A percentile compares a stretch with the other conserved stretches of the same genome.
These are phyloP conservation scores for Pogonocichla stellata DNA, from an alignment of 2,113 vertebrate genomes.

Conservation along the genomic window DNA sequence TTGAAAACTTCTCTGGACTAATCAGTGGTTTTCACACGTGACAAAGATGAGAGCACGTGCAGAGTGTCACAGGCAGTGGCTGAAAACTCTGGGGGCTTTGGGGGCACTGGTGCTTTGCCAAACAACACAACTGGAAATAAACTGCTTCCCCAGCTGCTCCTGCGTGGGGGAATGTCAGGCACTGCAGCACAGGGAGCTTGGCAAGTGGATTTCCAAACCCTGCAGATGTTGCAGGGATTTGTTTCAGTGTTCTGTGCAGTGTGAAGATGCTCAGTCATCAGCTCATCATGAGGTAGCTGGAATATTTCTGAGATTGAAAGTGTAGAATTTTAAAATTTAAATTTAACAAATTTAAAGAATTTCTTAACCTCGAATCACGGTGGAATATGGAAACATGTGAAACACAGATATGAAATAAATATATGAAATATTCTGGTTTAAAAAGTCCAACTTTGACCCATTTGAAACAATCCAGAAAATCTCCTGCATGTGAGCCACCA, in stretches of 20 bases:
- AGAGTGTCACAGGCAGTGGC: not conserved
- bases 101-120: not conserved
- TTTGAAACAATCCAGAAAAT: not conserved
- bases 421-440: not conserved
- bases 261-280: not conserved
- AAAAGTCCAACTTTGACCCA: not conserved
- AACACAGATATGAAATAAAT: not conserved
- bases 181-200: not conserved
- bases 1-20: not conserved
- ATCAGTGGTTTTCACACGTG: accelerated
- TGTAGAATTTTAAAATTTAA: not conserved
- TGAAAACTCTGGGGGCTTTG: not conserved
- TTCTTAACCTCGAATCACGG: not conserved
- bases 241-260: not conserved
- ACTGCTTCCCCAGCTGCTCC: not conserved
- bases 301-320: not conserved
- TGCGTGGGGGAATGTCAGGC: not conserved
- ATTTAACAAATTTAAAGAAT: not conserved
- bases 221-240: not conserved
- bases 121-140: not conserved
- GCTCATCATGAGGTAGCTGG: accelerated
- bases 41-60: accelerated
- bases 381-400: not conserved
- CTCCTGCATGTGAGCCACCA: not conserved
- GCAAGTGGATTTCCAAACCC: not conserved